Percentiles rank a stretch among this genome's conserved stretches.
These are phyloP conservation scores for Dolichopus griseipennis DNA, from an alignment of 2,888 invertebrate genomes.

Conservation along the genomic window DNA sequence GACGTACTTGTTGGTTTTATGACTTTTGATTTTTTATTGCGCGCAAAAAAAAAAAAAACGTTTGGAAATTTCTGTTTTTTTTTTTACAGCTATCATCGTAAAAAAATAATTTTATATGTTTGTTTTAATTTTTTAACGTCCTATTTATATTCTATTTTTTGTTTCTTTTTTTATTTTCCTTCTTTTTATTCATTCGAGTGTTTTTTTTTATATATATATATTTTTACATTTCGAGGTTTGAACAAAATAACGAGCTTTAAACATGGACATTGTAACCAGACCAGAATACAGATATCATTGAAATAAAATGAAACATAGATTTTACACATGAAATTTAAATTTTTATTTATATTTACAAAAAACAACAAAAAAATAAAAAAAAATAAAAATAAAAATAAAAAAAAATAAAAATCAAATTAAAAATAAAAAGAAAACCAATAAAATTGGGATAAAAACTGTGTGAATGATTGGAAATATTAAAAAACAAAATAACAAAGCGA, in stretches of 20 bases:
- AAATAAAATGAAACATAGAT: background rate
- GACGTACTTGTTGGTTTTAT: conserved; percentile 3
- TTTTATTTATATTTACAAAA: background rate
- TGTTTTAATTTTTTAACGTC: background rate
- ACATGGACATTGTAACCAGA: conserved; percentile 1
- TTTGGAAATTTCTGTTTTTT: background rate
- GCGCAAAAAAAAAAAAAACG: background rate
- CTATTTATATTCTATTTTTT: too few species aligned
- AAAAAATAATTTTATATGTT: conserved; percentile 3
- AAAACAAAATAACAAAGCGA: too few species aligned
- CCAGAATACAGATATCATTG: conserved; percentile 2
- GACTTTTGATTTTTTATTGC: conserved; percentile 5
- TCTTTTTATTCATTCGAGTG: too few species aligned
- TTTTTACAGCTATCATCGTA: conserved; percentile 4
- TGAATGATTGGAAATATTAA: too few species aligned
- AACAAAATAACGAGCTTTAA: background rate
- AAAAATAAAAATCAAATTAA: background rate
- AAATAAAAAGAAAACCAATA: too few species aligned
- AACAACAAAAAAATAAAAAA: background rate
- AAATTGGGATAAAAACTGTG: too few species aligned
- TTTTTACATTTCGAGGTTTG: too few species aligned
- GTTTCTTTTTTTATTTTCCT: too few species aligned
- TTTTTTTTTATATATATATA: too few species aligned
- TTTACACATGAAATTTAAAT: background rate
- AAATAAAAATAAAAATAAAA: background rate